A percentile compares a stretch with the other conserved stretches of the same genome.
Evolutionary conservation across 2,888 invertebrate genomes (phyloP).

Genomic region (Cyaniris semiargus): DNA sequence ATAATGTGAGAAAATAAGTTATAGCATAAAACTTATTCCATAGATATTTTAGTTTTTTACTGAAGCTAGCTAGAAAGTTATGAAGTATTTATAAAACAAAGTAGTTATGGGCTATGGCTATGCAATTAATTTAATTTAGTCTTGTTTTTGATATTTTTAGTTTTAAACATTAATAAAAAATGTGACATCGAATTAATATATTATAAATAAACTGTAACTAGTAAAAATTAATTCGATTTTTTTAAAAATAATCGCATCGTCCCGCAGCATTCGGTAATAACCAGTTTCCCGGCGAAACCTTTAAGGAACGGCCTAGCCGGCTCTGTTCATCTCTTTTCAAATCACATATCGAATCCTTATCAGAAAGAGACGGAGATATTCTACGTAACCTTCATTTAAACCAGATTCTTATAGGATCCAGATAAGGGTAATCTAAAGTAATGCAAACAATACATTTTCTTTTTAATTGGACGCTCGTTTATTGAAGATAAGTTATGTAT

Average conservation of each 20-base stretch:
- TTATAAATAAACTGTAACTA: no score
- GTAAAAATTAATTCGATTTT: no score
- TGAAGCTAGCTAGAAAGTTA: no score
- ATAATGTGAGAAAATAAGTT: no score
- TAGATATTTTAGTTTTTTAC: no score
- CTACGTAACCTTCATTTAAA: not conserved
- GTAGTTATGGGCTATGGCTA: no score
- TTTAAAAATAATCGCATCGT: conserved; percentile 46
- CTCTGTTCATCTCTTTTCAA: conserved; percentile 26
- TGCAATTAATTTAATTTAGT: no score
- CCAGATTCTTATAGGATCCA: conserved; percentile 17
- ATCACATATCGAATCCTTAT: conserved; percentile 4
- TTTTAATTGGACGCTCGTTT: not conserved
- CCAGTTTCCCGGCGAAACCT: conserved; percentile 72
- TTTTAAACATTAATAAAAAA: no score
- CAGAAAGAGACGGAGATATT: conserved; percentile 28
- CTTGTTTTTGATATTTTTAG: no score
- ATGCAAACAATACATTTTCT: conserved; percentile 12
- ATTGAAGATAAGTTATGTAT: conserved; percentile 4
- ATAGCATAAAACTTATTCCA: no score
- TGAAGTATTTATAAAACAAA: no score
- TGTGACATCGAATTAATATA: no score
- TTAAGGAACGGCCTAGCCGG: conserved; percentile 42
- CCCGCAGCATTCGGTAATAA: conserved; percentile 72
- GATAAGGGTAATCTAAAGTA: conserved; percentile 19